These are phyloP conservation scores for Epirrhoe tristata DNA, from an alignment of 2,888 invertebrate genomes.

Conservation along the genomic window DNA sequence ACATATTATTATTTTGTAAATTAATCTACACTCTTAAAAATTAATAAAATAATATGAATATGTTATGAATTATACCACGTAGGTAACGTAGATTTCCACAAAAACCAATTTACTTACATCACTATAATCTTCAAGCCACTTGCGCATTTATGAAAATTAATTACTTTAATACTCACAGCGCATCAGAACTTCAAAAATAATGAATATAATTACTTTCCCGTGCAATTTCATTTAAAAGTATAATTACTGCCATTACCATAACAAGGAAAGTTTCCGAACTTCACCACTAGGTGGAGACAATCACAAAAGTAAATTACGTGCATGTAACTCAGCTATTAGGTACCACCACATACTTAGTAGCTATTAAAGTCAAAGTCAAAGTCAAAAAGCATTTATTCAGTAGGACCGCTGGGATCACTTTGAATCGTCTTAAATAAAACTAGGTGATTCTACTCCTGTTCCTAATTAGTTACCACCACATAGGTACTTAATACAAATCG, in stretches of 20 bases:
- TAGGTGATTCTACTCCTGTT: no score
- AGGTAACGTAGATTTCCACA: not conserved
- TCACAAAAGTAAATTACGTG: slow-evolving; percentile 9
- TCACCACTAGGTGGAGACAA: slow-evolving; percentile 4
- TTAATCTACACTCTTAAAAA: not conserved
- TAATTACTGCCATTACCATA: slow-evolving; percentile 29
- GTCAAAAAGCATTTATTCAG: no score
- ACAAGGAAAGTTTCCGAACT: slow-evolving; percentile 22
- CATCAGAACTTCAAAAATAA: slow-evolving; percentile 40
- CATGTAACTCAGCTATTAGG: not conserved
- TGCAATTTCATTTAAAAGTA: slow-evolving; percentile 37
- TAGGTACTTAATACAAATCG: not conserved
- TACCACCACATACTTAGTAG: not conserved
- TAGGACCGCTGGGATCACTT: no score
- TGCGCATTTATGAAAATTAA: slow-evolving; percentile 36
- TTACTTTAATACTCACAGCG: slow-evolving; percentile 34
- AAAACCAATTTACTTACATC: slow-evolving; percentile 4
- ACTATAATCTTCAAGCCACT: slow-evolving; percentile 2
- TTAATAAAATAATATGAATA: not conserved
- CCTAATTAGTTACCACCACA: not conserved
- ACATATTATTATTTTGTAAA: no score
- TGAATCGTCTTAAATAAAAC: no score
- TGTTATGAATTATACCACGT: not conserved
- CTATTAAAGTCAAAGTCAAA: no score
- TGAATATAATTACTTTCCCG: slow-evolving; percentile 39